Evolutionary conservation across 2,797 vertebrate species (phyloP), one percentile per base, ranked within the genome.

Genomic region (Peromyscus nudipes): DNA sequence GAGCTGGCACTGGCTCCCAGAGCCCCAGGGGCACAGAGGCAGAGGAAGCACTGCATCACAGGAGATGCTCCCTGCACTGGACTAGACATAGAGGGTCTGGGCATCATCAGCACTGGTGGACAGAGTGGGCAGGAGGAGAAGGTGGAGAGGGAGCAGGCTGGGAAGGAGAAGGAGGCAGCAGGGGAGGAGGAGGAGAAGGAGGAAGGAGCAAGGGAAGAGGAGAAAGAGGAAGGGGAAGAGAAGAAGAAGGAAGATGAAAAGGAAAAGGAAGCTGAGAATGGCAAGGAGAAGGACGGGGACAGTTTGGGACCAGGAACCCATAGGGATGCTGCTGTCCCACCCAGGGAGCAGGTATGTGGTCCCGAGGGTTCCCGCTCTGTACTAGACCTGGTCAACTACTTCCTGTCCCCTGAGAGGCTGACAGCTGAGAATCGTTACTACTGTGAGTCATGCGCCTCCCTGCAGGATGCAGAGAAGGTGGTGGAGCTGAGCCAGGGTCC

Each of bases 321-420:
- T 21, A 92, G 92, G 96, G 94, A 97, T 11, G 85, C 97, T 1
- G 27, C 71, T 1, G 4, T 43, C 0, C 0, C 93, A 60, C 94
- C 67, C 0, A 69, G 43, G 46, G 98, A 98, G 55, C 96, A 93
- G 76, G 16, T 21, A 0, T 21, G 77, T 12, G 91, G 94, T 55
- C 81, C 98, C 0, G 98, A 97, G 79, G 97, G 98, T 80, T 98
- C 98, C 76, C 98, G 98, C 85, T 99, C 99, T 0, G 98, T 99
- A 12, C 97, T 98, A 6, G 99, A 99, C 92, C 98, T 99, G 97
- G 98, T 99, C 88, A 99, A 99, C 96, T 99, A 99, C 97, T 99
- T 99, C 95, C 98, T 99, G 23, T 99, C 98, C 0, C 99, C 99
- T 0, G 99, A 99, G 97, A 98, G 96, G 96, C 97, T 99, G 98